phyloP scores from a whole-genome alignment of 2,888 invertebrate species.

The Mythimna loreyi region DNA sequence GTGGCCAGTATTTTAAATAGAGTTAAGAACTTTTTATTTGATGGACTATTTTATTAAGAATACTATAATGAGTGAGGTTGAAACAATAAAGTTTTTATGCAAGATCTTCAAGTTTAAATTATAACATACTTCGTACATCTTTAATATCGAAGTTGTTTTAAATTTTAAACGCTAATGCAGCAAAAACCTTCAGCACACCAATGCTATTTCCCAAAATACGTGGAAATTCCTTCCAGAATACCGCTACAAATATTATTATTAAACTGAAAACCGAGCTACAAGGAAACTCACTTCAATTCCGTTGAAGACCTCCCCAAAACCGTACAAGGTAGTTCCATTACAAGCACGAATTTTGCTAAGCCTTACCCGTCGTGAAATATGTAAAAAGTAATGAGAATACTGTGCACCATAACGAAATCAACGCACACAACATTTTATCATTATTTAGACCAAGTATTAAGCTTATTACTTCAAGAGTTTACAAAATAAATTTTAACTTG shows the following conservation, averaged over 20 bases:
- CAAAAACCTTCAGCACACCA: constrained; percentile 14
- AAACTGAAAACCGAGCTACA: constrained; percentile 62
- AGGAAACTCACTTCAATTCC: constrained; percentile 66
- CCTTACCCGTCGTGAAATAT: constrained; percentile 61
- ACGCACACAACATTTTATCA: constrained; percentile 73
- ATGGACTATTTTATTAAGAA: not conserved
- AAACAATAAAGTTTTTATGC: not conserved
- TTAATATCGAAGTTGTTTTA: no score
- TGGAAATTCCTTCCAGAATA: constrained; percentile 42
- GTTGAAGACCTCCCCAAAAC: constrained; percentile 58
- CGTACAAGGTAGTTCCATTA: constrained; percentile 67
- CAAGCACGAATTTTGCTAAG: constrained; percentile 63
- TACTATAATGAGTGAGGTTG: not conserved
- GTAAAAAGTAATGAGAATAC: constrained; percentile 73
- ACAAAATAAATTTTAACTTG: constrained; percentile 32
- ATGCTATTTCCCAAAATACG: constrained; percentile 37
- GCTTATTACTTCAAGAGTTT: constrained; percentile 68
- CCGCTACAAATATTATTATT: constrained; percentile 62
- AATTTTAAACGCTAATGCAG: not conserved
- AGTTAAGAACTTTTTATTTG: constrained; percentile 3
- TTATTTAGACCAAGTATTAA: constrained; percentile 71
- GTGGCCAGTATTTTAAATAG: constrained; percentile 7
- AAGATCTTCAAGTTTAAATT: no score
- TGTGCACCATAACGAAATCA: constrained; percentile 69
- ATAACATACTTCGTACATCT: not conserved